phyloP scores from a whole-genome alignment of 2,113 vertebrate genomes.

The Passerina amoena region DNA sequence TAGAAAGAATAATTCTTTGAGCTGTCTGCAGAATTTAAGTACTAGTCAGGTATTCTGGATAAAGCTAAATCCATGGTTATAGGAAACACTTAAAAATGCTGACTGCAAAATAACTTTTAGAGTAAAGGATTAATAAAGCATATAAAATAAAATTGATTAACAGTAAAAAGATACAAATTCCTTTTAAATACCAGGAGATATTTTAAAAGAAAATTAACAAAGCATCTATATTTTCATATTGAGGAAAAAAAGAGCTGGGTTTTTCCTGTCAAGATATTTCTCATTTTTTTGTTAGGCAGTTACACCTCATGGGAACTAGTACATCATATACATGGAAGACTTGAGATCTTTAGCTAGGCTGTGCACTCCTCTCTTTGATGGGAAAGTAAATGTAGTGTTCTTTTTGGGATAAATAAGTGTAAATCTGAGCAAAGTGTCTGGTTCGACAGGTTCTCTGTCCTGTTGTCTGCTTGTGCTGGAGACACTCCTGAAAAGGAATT shows the following conservation, averaged over 20 bases:
- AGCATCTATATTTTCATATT: not conserved
- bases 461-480: no score
- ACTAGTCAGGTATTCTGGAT: not conserved
- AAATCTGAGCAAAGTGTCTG: no score
- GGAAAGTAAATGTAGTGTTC: no score
- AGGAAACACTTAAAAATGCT: not conserved
- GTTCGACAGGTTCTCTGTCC: no score
- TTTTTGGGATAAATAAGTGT: no score
- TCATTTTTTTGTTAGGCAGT: no score
- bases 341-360: no score
- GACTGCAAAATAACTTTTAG: not conserved
- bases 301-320: no score
- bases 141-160: not conserved
- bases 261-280: not conserved
- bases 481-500: no score
- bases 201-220: not conserved
- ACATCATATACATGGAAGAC: no score
- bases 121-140: not conserved
- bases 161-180: not conserved
- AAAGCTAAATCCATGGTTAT: not conserved
- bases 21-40: not conserved
- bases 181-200: not conserved
- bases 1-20: not conserved
- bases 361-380: no score
- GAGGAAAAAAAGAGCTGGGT: accelerated